phyloP scores from a whole-genome alignment of 2,888 invertebrate species.

The Pelosia muscerda region DNA sequence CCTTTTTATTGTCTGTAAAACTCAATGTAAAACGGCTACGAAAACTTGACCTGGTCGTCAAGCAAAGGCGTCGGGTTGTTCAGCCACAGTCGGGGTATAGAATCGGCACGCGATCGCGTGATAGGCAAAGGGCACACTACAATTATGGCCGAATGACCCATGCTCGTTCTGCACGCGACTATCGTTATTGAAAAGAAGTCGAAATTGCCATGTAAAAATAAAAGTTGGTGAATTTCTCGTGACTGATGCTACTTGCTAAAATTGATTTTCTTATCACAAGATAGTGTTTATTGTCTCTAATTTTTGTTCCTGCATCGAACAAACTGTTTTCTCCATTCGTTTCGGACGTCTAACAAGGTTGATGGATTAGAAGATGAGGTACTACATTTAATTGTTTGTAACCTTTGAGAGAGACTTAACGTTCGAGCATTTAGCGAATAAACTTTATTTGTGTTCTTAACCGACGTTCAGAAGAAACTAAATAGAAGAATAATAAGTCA shows the following conservation, averaged over 20 bases:
- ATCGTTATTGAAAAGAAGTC: slow-evolving; percentile 66
- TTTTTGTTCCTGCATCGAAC: slow-evolving; percentile 21
- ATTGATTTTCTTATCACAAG: slow-evolving; percentile 56
- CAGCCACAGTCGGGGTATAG: slow-evolving; percentile 25
- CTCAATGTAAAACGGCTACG: slow-evolving; percentile 28
- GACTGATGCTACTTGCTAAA: slow-evolving; percentile 45
- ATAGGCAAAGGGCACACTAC: slow-evolving; percentile 70
- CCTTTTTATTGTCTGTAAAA: slow-evolving; percentile 45
- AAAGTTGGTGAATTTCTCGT: slow-evolving; percentile 51
- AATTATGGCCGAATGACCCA: slow-evolving; percentile 76
- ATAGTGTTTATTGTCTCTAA: slow-evolving; percentile 35
- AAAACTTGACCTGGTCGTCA: slow-evolving; percentile 47
- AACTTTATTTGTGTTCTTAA: neutral
- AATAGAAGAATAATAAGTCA: neutral
- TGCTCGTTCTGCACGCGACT: slow-evolving; percentile 75
- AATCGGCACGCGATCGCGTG: slow-evolving; percentile 79
- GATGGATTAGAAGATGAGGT: slow-evolving; percentile 12
- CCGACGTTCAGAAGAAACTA: neutral
- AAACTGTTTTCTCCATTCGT: slow-evolving; percentile 22
- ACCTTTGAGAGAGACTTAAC: neutral
- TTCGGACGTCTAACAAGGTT: slow-evolving; percentile 15
- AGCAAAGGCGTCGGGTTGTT: slow-evolving; percentile 34
- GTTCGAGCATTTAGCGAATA: neutral
- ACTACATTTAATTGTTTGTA: slow-evolving; percentile 9
- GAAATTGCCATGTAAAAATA: slow-evolving; percentile 60